Base-by-base conservation (phyloP, 2,888 invertebrate species). In the Habroteleia sp. region DNA sequence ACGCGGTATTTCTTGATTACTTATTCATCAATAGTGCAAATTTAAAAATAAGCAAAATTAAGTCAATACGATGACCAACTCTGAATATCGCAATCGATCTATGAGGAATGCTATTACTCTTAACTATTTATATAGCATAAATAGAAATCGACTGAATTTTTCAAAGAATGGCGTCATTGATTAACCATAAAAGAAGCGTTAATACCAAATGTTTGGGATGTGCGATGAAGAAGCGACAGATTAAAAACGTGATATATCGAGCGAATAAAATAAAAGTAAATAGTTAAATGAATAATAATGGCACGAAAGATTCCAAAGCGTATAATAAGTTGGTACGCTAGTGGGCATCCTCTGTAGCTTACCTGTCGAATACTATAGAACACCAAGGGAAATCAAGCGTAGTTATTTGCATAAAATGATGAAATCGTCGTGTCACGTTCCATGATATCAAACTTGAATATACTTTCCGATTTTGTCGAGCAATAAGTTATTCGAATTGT, bases 391-490 rank as follows among this genome's bases (percentile, higher is more conserved):
- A 87, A 87, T 88, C 87, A 88, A 86, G 83, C 84, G 82, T 82
- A 77, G 82, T 85, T 87, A 87, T 88, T 87, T 88, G 87, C 88
- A 88, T 88, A 87, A 88, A 88, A 87, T 88, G 86, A 88, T 88
- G 81, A 84, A 82, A 84, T 83, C 82, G 81, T 79, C 83, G 81
- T 80, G 83, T 85, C 83, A 83, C 83, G 83, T 85, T 83, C 83
- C 80, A 75, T 74, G 63, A 72, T 71, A 68, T 71, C 69, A 75
- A 75, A 68, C 74, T 68, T 52, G 58, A 68, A 65, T 65, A 58
- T 71, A 65, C 71, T 75, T 66, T 60, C 42, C 65, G 60, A 71
- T 75, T 74, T 69, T 54, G 58, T 68, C 58, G 50, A 68, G 60
- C 74, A 66, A 68, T 74, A 68, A 66, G 73, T 73, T 73, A 60